These are phyloP conservation scores for Riparia riparia DNA, from an alignment of 2,113 vertebrate genomes.

Conservation along the genomic window DNA sequence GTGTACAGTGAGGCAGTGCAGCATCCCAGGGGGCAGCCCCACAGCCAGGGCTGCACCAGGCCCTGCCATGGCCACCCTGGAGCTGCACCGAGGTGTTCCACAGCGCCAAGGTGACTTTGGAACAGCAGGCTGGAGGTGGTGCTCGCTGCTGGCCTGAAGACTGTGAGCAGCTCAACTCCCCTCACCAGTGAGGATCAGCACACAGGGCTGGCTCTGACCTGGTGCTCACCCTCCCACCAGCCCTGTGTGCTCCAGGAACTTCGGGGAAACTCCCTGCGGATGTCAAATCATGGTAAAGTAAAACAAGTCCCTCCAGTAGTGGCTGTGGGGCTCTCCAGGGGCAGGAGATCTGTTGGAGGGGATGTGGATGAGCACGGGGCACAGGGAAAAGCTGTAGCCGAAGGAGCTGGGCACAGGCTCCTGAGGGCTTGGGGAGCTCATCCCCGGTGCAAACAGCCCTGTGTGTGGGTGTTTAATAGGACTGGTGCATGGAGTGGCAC, in stretches of 20 bases:
- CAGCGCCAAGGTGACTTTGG: no score
- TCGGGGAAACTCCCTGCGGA: neutral
- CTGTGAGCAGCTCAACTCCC: neutral
- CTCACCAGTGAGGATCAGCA: fast-evolving
- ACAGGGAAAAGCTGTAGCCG: neutral
- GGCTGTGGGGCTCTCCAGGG: neutral
- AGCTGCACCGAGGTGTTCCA: neutral
- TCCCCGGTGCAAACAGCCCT: neutral
- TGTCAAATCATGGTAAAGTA: neutral
- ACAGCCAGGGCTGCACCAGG: neutral
- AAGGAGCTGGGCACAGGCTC: neutral
- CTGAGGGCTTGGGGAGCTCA: neutral
- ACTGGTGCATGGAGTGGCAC: neutral
- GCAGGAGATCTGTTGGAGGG: neutral
- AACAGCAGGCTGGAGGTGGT: neutral
- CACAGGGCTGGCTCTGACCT: fast-evolving
- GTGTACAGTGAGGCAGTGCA: fast-evolving
- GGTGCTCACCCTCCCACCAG: fast-evolving
- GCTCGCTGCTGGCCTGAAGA: fast-evolving
- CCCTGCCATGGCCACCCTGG: fast-evolving
- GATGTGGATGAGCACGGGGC: fast-evolving
- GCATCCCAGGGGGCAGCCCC: neutral
- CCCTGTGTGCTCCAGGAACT: neutral
- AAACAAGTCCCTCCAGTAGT: neutral
- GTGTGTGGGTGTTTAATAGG: slow-evolving; percentile 58